Base-by-base conservation (phyloP, 1,140 invertebrate genomes). In the Brachionus sp. region DNA sequence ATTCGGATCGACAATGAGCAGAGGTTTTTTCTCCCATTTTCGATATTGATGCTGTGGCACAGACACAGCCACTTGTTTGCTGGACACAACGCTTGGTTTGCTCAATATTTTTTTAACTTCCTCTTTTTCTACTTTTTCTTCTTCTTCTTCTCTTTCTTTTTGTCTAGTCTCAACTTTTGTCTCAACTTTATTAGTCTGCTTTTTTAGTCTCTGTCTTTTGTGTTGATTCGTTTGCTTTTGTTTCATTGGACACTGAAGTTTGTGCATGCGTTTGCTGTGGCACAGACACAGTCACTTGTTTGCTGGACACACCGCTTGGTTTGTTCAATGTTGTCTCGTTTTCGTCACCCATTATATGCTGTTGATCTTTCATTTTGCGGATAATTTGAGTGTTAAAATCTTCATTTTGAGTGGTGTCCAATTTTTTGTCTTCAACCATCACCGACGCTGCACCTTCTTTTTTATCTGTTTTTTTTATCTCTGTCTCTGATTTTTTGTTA, bases 1-100 rank as follows among this genome's bases (percentile, higher is more conserved):
- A n/a, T 6, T 57, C 91, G 86, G 86, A 83, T 87, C 86, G 53
- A 85, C 80, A 64, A 87, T 87, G 35, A 73, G 73, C 9, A 86
- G 50, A 13, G 84, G 84, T 50, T 84, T 84, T 68, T 84, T 84
- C 46, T 85, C 85, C 25, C 85, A 39, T 68, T 85, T 85, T 73
- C 84, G 84, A 73, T 83, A 78, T 13, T 37, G 1, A 2, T 57
- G 42, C 33, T 73, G 53, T 35, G 39, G 37, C 23, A 75, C 70
- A 23, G 70, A 75, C 7, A 75, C 70, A 44, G 70, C 46, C 5
- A 29, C 70, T 46, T 75, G 70, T 75, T 46, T 75, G 29, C 66
- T 73, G 0, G 29, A 35, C 37, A 3, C n/a, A 29, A 3, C 29
- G 3, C 29, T 44, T n/a, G n/a, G n/a, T n/a, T 9, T 6, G n/a